A percentile compares a stretch with the other conserved stretches of the same genome.
These are phyloP conservation scores for Promerops cafer DNA, from an alignment of 2,113 vertebrate species.

Conservation along the genomic window DNA sequence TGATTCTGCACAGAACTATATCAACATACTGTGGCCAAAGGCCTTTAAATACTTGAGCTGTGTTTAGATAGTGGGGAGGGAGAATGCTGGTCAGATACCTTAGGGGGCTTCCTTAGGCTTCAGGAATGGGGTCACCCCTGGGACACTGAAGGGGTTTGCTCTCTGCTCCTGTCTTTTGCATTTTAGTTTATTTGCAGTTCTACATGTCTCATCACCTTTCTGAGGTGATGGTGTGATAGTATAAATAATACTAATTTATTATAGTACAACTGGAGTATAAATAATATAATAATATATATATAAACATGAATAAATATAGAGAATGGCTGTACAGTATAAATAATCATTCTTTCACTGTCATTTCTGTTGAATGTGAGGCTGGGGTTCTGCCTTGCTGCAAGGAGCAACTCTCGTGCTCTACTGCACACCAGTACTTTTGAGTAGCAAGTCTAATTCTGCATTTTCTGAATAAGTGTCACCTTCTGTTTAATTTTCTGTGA, in stretches of 20 bases:
- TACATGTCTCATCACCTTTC: not conserved
- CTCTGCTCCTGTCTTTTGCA: not conserved
- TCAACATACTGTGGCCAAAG: not conserved
- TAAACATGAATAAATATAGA: not conserved
- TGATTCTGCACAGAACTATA: not conserved
- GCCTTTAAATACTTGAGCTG: not conserved
- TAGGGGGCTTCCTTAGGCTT: not conserved
- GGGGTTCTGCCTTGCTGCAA: not conserved
- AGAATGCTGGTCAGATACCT: not conserved
- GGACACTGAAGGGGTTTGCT: not conserved
- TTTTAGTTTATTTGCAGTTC: not conserved
- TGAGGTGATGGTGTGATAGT: not conserved
- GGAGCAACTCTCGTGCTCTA: fast-evolving
- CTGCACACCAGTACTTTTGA: not conserved
- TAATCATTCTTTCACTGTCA: not conserved
- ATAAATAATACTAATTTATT: not conserved
- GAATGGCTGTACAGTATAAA: not conserved
- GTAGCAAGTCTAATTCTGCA: not conserved
- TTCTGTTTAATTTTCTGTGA: not conserved
- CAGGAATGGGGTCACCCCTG: not conserved
- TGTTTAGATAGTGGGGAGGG: not conserved
- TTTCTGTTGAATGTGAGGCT: not conserved
- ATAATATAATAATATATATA: not conserved
- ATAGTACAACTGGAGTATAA: not conserved
- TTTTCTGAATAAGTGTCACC: not conserved